These are phyloP conservation scores for Rallus crepitans DNA, from an alignment of 2,797 vertebrate species.

Conservation along the genomic window DNA sequence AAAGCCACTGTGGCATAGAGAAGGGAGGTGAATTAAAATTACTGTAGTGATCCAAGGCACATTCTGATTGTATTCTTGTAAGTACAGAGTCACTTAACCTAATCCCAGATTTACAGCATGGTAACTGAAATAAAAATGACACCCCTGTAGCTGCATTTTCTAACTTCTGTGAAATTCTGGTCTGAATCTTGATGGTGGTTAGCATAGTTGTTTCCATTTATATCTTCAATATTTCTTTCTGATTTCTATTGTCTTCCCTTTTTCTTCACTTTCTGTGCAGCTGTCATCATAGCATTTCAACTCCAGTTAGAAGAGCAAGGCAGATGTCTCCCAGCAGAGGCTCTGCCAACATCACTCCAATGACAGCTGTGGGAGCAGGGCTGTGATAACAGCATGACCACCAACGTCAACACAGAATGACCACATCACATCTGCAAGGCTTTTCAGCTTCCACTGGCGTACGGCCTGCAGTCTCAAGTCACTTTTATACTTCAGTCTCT, in stretches of 20 bases:
- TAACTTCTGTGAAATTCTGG: neutral
- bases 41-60: neutral
- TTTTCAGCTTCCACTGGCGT: constrained; percentile 27
- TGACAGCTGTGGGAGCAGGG: constrained; percentile 57
- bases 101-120: neutral
- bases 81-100: neutral
- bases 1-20: neutral
- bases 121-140: neutral
- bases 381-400: constrained; percentile 46
- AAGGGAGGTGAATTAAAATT: neutral
- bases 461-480: neutral
- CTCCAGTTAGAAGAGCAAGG: neutral
- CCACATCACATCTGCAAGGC: constrained; percentile 68
- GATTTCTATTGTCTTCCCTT: constrained; percentile 35
- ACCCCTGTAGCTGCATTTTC: neutral
- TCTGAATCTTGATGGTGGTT: constrained; percentile 4
- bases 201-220: constrained; percentile 29
- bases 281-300: constrained; percentile 51
- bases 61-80: neutral
- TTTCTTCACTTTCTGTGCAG: constrained; percentile 54
- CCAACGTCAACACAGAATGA: constrained; percentile 14
- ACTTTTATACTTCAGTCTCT: neutral
- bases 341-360: constrained; percentile 57
- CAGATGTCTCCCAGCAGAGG: constrained; percentile 62
- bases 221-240: neutral